phyloP scores from a whole-genome alignment of 2,888 invertebrate genomes.

The Apantesis nais region DNA sequence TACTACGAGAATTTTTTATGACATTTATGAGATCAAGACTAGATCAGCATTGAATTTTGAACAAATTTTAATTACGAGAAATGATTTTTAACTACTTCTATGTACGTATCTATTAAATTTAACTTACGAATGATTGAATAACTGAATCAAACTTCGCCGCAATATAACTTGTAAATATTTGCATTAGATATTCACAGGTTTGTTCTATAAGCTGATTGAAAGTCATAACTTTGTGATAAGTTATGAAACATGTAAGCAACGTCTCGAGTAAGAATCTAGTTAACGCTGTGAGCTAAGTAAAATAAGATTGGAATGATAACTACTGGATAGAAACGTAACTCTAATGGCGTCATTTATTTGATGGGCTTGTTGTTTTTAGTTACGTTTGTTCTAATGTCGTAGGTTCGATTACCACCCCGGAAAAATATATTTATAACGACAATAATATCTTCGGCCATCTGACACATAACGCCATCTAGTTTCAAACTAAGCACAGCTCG shows the following conservation, averaged over 20 bases:
- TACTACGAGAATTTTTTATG: too few species aligned
- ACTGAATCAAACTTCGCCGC: neutral
- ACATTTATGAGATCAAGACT: too few species aligned
- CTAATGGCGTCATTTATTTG: too few species aligned
- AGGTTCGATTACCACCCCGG: too few species aligned
- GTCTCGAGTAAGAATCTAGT: slow-evolving; percentile 39
- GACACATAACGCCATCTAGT: too few species aligned
- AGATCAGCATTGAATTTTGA: too few species aligned
- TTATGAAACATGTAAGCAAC: slow-evolving; percentile 45
- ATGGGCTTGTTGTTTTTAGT: too few species aligned
- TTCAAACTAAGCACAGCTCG: too few species aligned
- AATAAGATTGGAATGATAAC: neutral
- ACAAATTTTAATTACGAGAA: neutral
- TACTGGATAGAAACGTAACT: too few species aligned
- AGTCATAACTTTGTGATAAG: slow-evolving; percentile 37
- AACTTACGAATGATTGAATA: neutral
- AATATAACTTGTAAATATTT: slow-evolving; percentile 12
- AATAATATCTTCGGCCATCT: too few species aligned
- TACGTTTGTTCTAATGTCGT: too few species aligned
- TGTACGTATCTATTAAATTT: neutral
- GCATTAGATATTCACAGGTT: slow-evolving; percentile 38
- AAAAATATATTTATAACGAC: too few species aligned
- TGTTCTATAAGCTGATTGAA: slow-evolving; percentile 41
- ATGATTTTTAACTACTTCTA: neutral
- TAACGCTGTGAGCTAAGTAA: slow-evolving; percentile 10